Conservation (phyloP, 2,888 invertebrate genomes). For the Galerucella nymphaeae region DNA sequence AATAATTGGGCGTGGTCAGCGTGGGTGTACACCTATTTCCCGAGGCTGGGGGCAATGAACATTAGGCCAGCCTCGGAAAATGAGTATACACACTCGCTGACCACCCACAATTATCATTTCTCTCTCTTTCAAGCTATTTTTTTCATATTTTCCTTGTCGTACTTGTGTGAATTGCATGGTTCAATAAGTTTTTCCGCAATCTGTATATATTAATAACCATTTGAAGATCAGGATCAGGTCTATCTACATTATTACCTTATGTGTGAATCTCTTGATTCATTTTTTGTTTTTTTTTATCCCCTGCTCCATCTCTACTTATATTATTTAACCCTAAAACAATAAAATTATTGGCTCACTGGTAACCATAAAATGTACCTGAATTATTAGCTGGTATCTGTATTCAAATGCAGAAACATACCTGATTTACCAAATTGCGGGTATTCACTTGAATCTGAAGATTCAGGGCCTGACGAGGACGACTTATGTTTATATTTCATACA, state of each 20-base stretch:
- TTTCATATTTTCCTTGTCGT: too few relatives aligned
- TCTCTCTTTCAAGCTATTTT: too few relatives aligned
- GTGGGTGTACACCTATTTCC: too few relatives aligned
- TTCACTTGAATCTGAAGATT: constrained; percentile 1
- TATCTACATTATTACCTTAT: not conserved
- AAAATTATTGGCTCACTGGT: not conserved
- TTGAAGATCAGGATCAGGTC: not conserved
- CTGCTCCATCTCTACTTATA: not conserved
- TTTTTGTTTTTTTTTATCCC: not conserved
- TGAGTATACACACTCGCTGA: too few relatives aligned
- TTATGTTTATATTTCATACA: not conserved
- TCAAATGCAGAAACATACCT: not conserved
- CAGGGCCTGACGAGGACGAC: not conserved
- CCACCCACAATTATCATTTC: too few relatives aligned
- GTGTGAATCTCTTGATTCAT: not conserved
- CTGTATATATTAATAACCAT: not conserved
- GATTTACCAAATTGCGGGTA: constrained; percentile 1
- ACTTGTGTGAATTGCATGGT: too few relatives aligned
- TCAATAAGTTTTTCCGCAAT: too few relatives aligned
- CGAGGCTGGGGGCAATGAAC: too few relatives aligned
- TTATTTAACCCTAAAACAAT: not conserved
- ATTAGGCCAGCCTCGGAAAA: too few relatives aligned
- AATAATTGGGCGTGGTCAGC: too few relatives aligned
- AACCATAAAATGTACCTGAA: not conserved
- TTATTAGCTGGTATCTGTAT: not conserved